These are phyloP conservation scores for Cinclus cinclus DNA, from an alignment of 2,113 vertebrate species.

Conservation along the genomic window DNA sequence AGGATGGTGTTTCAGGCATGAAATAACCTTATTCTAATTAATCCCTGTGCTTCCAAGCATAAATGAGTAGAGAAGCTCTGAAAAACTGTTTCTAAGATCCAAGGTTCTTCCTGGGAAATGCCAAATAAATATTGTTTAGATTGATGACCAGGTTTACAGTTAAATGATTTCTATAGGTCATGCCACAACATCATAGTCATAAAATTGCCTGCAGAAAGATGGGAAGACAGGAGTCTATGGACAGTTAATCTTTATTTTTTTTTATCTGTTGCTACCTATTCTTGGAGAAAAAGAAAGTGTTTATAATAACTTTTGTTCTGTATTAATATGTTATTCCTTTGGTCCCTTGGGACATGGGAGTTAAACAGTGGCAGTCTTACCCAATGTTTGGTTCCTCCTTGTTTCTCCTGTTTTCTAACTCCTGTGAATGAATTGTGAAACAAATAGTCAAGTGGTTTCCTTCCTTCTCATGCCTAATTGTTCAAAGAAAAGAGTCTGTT, in stretches of 20 bases:
- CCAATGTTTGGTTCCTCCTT: neutral
- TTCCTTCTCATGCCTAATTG: neutral
- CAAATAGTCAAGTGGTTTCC: neutral
- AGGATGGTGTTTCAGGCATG: neutral
- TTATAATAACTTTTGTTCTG: neutral
- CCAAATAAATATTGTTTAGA: neutral
- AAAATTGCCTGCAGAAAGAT: neutral
- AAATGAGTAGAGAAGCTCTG: neutral
- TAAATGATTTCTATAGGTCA: neutral
- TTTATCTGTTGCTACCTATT: neutral
- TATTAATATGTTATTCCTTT: neutral
- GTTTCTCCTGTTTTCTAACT: neutral
- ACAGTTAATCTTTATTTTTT: neutral
- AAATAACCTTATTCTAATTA: constrained; percentile 1
- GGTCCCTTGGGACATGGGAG: neutral
- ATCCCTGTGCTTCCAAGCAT: neutral
- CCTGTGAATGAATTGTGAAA: neutral
- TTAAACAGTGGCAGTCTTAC: neutral
- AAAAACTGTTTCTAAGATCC: neutral
- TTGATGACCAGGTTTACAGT: neutral
- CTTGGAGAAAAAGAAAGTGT: neutral
- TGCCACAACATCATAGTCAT: neutral
- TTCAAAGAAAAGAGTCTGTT: neutral
- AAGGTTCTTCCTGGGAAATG: neutral
- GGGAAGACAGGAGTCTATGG: neutral